Conservation (phyloP, 2,888 invertebrate genomes). For the Caenorhabditis parvicauda region DNA sequence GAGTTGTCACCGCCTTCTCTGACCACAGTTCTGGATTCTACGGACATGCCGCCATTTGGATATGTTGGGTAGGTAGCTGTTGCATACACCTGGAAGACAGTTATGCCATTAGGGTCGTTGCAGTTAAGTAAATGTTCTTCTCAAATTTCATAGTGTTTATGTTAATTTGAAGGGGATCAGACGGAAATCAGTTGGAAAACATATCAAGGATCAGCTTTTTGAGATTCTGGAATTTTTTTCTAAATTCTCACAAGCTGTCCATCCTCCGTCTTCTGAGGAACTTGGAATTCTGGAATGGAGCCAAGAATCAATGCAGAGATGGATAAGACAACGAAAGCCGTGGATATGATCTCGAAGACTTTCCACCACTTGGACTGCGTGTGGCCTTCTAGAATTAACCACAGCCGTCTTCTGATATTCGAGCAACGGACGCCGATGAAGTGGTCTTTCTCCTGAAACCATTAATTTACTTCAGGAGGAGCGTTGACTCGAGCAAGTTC, state of each 20-base stretch:
- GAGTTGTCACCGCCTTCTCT: slow-evolving; percentile 46
- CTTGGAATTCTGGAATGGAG: slow-evolving; percentile 61
- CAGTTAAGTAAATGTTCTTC: background rate
- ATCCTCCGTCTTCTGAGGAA: slow-evolving; percentile 42
- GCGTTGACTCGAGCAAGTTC: no score
- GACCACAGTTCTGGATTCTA: slow-evolving; percentile 49
- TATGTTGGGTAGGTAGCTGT: slow-evolving; percentile 58
- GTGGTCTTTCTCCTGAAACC: slow-evolving; percentile 59
- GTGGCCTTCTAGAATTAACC: slow-evolving; percentile 60
- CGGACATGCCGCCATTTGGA: slow-evolving; percentile 51
- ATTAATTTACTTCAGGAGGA: background rate
- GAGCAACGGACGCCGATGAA: slow-evolving; percentile 60
- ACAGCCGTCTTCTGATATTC: slow-evolving; percentile 52
- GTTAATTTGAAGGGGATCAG: background rate
- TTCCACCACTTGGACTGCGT: slow-evolving; percentile 61
- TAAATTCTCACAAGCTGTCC: no score
- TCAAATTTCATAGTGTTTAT: background rate
- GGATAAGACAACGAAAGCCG: slow-evolving; percentile 59
- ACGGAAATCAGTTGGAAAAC: background rate
- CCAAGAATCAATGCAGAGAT: slow-evolving; percentile 60
- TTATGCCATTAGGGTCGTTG: no score
- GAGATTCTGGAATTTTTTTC: no score
- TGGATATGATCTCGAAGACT: slow-evolving; percentile 61
- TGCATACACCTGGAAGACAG: no score
- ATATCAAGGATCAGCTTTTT: background rate